Evolutionary conservation across 2,797 vertebrate genomes (phyloP).

Genomic region (Myotis vivesi): DNA sequence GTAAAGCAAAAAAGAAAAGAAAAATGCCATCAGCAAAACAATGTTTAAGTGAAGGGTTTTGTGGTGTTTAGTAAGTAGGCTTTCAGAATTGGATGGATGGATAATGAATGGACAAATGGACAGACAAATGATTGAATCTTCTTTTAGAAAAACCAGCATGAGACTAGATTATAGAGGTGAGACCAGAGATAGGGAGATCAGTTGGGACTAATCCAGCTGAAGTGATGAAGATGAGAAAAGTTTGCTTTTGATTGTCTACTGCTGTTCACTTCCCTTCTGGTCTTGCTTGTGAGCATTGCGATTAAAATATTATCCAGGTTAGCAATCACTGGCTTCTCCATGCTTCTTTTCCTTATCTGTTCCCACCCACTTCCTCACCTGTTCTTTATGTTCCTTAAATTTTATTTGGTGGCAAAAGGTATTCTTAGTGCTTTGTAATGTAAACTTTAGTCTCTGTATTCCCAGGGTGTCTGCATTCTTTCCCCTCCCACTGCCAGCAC

Average conservation of each 20-base stretch:
- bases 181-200: background rate
- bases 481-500: constrained; percentile 29
- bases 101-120: background rate
- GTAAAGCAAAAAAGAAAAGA: background rate
- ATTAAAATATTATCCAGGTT: background rate
- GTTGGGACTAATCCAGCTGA: background rate
- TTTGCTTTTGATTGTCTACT: background rate
- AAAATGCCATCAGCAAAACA: background rate
- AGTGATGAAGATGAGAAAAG: background rate
- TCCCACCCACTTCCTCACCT: constrained; percentile 21
- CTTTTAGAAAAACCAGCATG: background rate
- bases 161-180: background rate
- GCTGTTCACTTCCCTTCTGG: background rate
- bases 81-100: background rate
- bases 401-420: constrained; percentile 21
- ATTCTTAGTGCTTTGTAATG: constrained; percentile 4
- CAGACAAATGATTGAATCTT: background rate
- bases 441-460: background rate
- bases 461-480: constrained; percentile 1
- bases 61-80: background rate
- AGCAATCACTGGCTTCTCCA: background rate
- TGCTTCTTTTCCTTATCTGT: background rate
- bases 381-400: constrained; percentile 8
- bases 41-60: background rate
- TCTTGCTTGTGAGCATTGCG: background rate